Percentiles rank a stretch among this genome's conserved stretches.
Evolutionary conservation across 1,140 invertebrate genomes (phyloP).

Genomic region (Acromyrmex heyeri): DNA sequence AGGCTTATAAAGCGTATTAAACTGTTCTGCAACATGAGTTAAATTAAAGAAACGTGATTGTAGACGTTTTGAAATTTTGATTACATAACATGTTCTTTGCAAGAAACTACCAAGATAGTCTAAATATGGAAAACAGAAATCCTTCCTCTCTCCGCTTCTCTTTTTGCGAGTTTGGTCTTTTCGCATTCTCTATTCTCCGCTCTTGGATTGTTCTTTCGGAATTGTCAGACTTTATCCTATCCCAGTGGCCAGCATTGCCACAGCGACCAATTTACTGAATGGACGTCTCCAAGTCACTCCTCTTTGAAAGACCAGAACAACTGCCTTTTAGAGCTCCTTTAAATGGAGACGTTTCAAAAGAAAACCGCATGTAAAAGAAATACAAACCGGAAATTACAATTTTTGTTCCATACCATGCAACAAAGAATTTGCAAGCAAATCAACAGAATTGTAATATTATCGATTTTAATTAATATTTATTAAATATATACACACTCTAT

Average conservation of each 20-base stretch:
- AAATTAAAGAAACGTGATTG: slow-evolving; percentile 1
- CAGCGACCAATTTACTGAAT: slow-evolving; percentile 53
- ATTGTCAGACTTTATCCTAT: slow-evolving; percentile 36
- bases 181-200: neutral
- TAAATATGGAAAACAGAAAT: slow-evolving; percentile 53
- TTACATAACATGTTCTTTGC: slow-evolving; percentile 26
- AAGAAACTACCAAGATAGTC: slow-evolving; percentile 21
- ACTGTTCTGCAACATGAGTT: slow-evolving; percentile 9
- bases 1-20: neutral
- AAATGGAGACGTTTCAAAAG: slow-evolving; percentile 38
- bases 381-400: slow-evolving; percentile 12
- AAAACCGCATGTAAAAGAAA: slow-evolving; percentile 27
- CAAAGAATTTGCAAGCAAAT: slow-evolving; percentile 2
- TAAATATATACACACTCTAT: neutral
- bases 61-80: neutral
- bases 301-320: slow-evolving; percentile 54
- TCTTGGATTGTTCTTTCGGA: slow-evolving; percentile 50
- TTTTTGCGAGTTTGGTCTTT: neutral
- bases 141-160: neutral
- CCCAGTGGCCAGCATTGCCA: neutral
- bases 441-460: neutral
- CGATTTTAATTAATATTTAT: neutral
- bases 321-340: slow-evolving; percentile 34
- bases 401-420: neutral
- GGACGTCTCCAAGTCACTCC: slow-evolving; percentile 49